Percentiles rank a stretch among this genome's conserved stretches.
These are phyloP conservation scores for Leptinotarsa juncta DNA, from an alignment of 2,888 invertebrate genomes.

Conservation along the genomic window DNA sequence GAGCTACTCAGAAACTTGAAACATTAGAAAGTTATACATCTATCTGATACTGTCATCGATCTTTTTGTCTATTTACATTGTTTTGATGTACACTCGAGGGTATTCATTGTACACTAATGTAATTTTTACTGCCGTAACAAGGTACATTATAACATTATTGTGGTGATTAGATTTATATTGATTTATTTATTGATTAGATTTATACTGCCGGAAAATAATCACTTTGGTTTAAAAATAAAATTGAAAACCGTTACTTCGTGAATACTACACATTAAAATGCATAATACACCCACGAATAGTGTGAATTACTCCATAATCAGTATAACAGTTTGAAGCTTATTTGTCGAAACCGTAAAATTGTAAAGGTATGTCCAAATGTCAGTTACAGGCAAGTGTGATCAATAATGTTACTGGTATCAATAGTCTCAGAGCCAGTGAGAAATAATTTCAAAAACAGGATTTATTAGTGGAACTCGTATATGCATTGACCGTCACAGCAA, in stretches of 20 bases:
- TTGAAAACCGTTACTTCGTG: constrained; percentile 6
- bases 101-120: no score
- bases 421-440: not conserved
- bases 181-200: no score
- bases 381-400: not conserved
- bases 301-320: constrained; percentile 8
- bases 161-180: no score
- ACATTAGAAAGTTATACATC: no score
- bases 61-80: no score
- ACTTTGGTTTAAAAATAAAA: not conserved
- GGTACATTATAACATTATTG: no score
- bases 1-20: no score
- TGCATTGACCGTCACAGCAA: no score
- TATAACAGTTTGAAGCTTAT: not conserved
- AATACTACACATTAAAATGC: constrained; percentile 9
- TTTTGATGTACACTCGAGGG: no score
- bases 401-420: not conserved
- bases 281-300: not conserved
- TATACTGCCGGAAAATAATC: not conserved
- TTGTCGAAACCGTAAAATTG: not conserved
- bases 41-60: no score
- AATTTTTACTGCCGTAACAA: no score
- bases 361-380: not conserved
- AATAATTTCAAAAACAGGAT: not conserved
- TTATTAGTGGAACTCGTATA: not conserved